A percentile compares a stretch with the other conserved stretches of the same genome.
phyloP scores from a whole-genome alignment of 2,888 invertebrate genomes.

The Cotesia congregata region DNA sequence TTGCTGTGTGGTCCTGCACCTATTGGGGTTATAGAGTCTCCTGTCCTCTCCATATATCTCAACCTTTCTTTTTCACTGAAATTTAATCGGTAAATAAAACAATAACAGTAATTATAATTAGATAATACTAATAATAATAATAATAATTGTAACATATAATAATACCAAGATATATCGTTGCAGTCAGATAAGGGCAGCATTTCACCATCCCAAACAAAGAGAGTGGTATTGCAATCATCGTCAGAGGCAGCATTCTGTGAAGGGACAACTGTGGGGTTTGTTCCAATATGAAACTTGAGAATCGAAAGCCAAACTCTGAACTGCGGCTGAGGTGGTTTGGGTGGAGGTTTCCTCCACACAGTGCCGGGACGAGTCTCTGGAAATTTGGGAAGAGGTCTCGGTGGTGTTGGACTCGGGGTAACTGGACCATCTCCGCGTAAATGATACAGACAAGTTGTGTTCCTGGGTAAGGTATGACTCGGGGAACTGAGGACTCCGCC shows the following conservation, averaged over 20 bases:
- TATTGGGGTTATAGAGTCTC: slow-evolving; percentile 51
- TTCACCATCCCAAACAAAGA: slow-evolving; percentile 88
- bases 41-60: slow-evolving; percentile 57
- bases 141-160: slow-evolving; percentile 17
- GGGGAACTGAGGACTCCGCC: slow-evolving; percentile 88
- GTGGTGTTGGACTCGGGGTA: slow-evolving; percentile 73
- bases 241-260: slow-evolving; percentile 71
- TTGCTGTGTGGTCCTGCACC: slow-evolving; percentile 75
- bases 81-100: slow-evolving; percentile 14
- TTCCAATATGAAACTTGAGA: slow-evolving; percentile 86
- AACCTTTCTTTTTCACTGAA: slow-evolving; percentile 68
- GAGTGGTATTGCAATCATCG: slow-evolving; percentile 85
- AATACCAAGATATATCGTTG: slow-evolving; percentile 86
- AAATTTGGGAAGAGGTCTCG: slow-evolving; percentile 67
- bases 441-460: slow-evolving; percentile 91
- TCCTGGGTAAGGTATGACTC: slow-evolving; percentile 87
- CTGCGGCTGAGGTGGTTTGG: slow-evolving; percentile 75
- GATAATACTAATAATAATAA: neutral
- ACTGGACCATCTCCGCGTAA: slow-evolving; percentile 76
- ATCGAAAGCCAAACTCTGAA: slow-evolving; percentile 90
- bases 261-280: slow-evolving; percentile 72
- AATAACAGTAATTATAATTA: slow-evolving; percentile 9
- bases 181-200: slow-evolving; percentile 80
- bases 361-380: slow-evolving; percentile 67
- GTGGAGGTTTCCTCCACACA: slow-evolving; percentile 72